These are phyloP conservation scores for Psittacara wagleri DNA, from an alignment of 2,113 vertebrate genomes.

Conservation along the genomic window DNA sequence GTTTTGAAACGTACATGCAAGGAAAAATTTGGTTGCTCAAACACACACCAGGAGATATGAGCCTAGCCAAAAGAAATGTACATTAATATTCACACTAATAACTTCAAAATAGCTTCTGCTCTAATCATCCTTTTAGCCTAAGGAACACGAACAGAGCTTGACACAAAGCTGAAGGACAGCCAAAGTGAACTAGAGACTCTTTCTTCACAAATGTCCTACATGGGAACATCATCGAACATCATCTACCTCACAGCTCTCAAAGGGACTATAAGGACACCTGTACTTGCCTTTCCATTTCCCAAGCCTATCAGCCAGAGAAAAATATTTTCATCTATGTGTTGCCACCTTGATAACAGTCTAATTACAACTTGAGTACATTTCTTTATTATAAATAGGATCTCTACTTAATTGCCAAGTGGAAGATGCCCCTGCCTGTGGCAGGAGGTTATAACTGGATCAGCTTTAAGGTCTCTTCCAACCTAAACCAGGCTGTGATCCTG, in stretches of 20 bases:
- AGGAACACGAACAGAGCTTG: not conserved
- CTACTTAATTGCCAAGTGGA: not conserved
- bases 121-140: not conserved
- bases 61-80: not conserved
- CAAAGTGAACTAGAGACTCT: not conserved
- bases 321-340: not conserved
- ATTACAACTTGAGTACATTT: not conserved
- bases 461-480: not conserved
- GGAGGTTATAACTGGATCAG: not conserved
- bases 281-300: not conserved
- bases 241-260: not conserved
- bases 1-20: not conserved
- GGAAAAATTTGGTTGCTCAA: not conserved
- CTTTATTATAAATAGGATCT: not conserved
- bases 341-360: not conserved
- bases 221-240: not conserved
- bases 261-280: not conserved
- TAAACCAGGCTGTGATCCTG: not conserved
- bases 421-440: not conserved
- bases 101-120: not conserved
- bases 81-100: not conserved
- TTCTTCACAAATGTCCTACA: not conserved
- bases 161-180: not conserved
- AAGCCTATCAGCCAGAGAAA: not conserved
- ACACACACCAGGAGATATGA: not conserved